Conservation (phyloP, 1,140 invertebrate species). For the Leguminivora glycinivorella region DNA sequence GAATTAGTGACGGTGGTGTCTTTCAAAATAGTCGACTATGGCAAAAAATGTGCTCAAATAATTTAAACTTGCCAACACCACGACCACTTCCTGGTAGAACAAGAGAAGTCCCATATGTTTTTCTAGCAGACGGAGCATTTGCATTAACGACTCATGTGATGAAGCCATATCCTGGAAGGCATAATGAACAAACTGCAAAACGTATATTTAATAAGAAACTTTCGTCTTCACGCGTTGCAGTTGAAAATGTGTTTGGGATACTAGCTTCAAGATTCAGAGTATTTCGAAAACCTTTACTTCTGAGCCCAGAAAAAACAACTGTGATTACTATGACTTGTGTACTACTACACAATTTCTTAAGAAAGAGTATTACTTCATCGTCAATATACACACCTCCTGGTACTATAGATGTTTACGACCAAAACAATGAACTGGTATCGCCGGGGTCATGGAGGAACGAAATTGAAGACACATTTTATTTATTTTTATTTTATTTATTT, state of each 20-base stretch:
- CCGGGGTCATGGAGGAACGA: constrained; percentile 32
- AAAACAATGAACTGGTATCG: constrained; percentile 27
- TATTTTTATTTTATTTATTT: no score
- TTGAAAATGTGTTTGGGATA: constrained; percentile 79
- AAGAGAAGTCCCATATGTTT: constrained; percentile 46
- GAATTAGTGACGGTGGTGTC: constrained; percentile 59
- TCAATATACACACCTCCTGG: constrained; percentile 38
- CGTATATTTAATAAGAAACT: constrained; percentile 57
- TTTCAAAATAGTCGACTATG: constrained; percentile 43
- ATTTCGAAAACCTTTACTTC: constrained; percentile 50
- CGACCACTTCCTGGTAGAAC: constrained; percentile 40
- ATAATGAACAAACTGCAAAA: constrained; percentile 41
- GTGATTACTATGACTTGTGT: constrained; percentile 42
- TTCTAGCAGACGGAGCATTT: constrained; percentile 77
- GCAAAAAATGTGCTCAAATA: constrained; percentile 38
- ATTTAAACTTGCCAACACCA: constrained; percentile 44
- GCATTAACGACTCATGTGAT: constrained; percentile 57
- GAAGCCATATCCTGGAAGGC: constrained; percentile 59
- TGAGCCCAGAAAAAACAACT: constrained; percentile 43
- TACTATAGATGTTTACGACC: constrained; percentile 33
- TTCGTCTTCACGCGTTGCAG: constrained; percentile 52
- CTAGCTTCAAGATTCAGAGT: constrained; percentile 62
- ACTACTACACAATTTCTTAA: constrained; percentile 40
- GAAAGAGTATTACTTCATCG: constrained; percentile 35
- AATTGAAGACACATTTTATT: constrained; percentile 26